Evolutionary conservation across 2,888 invertebrate genomes (phyloP).

Genomic region (Chymomyza caudatula): DNA sequence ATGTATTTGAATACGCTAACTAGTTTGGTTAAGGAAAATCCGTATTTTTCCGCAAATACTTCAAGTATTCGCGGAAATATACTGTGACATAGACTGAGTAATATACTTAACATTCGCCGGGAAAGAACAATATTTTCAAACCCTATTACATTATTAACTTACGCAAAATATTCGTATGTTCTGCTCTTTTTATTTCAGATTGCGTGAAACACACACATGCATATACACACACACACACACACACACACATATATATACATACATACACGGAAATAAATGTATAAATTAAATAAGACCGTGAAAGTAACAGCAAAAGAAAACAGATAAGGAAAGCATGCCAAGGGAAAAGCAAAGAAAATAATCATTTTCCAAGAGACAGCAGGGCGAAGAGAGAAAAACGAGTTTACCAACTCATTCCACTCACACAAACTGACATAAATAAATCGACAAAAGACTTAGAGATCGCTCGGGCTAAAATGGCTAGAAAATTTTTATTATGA

Average conservation of each 20-base stretch:
- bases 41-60: not conserved
- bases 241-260: constrained; percentile 16
- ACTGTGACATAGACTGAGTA: constrained; percentile 67
- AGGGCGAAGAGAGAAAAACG: not conserved
- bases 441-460: constrained; percentile 7
- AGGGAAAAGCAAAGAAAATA: constrained; percentile 61
- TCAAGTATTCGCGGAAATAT: constrained; percentile 55
- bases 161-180: constrained; percentile 64
- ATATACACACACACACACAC: constrained; percentile 22
- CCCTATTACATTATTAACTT: constrained; percentile 59
- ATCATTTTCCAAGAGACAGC: constrained; percentile 34
- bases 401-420: no score
- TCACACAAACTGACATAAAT: constrained; percentile 3
- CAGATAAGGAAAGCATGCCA: constrained; percentile 61
- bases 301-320: constrained; percentile 42
- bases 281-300: constrained; percentile 69
- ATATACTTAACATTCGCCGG: constrained; percentile 54
- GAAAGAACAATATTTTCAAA: constrained; percentile 42
- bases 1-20: not conserved
- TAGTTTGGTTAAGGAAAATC: not conserved
- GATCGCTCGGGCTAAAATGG: constrained; percentile 60
- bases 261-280: constrained; percentile 11
- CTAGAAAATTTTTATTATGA: constrained; percentile 74
- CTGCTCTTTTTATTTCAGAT: constrained; percentile 65
- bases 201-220: constrained; percentile 7